Evolutionary conservation across 1,140 invertebrate genomes (phyloP).

Genomic region (Drosophila pruinosa): DNA sequence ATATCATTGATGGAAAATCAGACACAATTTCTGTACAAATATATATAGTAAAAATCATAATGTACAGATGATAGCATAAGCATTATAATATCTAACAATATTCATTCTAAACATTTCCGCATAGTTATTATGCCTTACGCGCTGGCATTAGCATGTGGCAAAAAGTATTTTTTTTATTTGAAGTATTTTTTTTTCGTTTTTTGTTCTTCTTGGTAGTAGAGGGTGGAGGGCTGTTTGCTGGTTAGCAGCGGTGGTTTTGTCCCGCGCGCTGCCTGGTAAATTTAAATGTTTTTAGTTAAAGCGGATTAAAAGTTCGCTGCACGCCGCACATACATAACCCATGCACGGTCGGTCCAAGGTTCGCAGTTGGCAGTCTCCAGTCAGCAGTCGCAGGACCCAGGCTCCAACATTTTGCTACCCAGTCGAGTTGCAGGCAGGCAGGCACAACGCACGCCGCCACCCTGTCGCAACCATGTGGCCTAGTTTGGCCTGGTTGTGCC

Average conservation of each 20-base stretch:
- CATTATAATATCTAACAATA: conserved; percentile 5
- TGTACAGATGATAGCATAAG: not conserved
- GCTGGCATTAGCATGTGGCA: conserved; percentile 35
- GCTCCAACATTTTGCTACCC: conserved; percentile 5
- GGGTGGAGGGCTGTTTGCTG: conserved; percentile 10
- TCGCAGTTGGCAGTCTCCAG: not conserved
- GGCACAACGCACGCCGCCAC: conserved; percentile 11
- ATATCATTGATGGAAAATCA: not conserved
- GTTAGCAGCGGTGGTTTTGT: conserved; percentile 24
- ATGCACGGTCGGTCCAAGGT: conserved; percentile 43
- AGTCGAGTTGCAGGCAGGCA: conserved; percentile 11
- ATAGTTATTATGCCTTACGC: conserved; percentile 24
- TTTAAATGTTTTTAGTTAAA: conserved; percentile 81
- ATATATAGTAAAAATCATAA: not conserved
- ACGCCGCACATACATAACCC: conserved; percentile 79
- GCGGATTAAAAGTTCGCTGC: conserved; percentile 80
- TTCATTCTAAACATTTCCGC: not conserved
- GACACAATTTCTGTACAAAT: not conserved
- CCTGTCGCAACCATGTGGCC: conserved; percentile 64
- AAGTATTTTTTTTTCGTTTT: conserved; percentile 37
- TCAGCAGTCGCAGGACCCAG: not conserved
- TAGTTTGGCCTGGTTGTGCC: conserved; percentile 70
- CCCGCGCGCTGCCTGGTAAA: conserved; percentile 47
- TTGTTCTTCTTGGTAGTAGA: conserved; percentile 23
- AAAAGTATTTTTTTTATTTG: conserved; percentile 26